phyloP scores from a whole-genome alignment of 2,888 invertebrate genomes.

The Pterobdella sp. region DNA sequence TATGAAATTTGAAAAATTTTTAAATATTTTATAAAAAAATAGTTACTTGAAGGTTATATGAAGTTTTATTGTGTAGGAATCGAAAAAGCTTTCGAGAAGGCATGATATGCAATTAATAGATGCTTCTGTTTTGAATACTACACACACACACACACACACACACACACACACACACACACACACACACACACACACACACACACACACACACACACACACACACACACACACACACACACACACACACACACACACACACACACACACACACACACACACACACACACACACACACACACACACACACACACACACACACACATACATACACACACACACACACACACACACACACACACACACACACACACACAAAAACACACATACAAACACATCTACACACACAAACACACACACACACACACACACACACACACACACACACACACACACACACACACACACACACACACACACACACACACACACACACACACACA shows the following conservation, averaged over 20 bases:
- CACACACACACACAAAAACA: slow-evolving; percentile 13
- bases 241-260: slow-evolving; percentile 16
- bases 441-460: slow-evolving; percentile 13
- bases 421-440: slow-evolving; percentile 16
- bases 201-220: slow-evolving; percentile 16
- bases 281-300: slow-evolving; percentile 14
- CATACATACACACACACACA: slow-evolving; percentile 13
- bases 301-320: slow-evolving; percentile 16
- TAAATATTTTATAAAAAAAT: no score
- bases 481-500: neutral
- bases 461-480: slow-evolving; percentile 14
- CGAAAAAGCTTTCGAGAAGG: no score
- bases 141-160: slow-evolving; percentile 14
- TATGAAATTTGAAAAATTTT: no score
- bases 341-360: slow-evolving; percentile 16
- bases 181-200: slow-evolving; percentile 16
- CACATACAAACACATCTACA: slow-evolving; percentile 6
- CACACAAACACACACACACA: slow-evolving; percentile 14
- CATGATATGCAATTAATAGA: no score
- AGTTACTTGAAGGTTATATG: no score
- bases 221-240: slow-evolving; percentile 14
- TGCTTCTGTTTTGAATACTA: no score
- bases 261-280: slow-evolving; percentile 16
- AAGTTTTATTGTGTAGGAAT: no score
- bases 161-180: slow-evolving; percentile 16